Evolutionary conservation across 2,113 vertebrate species (phyloP).

Genomic region (Dipodomys spectabilis): DNA sequence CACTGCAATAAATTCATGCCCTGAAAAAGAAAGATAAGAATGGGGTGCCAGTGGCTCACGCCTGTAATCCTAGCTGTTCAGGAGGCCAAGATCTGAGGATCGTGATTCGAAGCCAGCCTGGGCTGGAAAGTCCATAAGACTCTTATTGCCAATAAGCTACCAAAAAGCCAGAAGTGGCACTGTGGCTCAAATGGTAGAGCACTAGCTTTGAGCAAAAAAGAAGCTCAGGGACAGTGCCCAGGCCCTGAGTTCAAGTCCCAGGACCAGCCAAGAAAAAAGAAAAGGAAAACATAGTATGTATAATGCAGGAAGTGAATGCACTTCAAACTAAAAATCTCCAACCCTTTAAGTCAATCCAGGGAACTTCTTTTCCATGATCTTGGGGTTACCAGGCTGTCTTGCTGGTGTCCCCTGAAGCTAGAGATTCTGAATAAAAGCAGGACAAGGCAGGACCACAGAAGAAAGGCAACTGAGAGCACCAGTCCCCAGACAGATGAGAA

Average conservation of each 20-base stretch:
- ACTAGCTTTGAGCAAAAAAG: too few relatives aligned
- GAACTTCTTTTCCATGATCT: conserved; percentile 53
- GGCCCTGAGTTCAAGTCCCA: too few relatives aligned
- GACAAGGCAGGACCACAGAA: neutral
- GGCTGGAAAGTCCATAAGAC: too few relatives aligned
- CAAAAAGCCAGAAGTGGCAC: too few relatives aligned
- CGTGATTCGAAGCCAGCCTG: too few relatives aligned
- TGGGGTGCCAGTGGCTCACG: too few relatives aligned
- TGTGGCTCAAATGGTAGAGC: too few relatives aligned
- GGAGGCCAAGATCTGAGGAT: too few relatives aligned
- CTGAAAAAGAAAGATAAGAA: neutral
- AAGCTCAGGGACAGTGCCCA: too few relatives aligned
- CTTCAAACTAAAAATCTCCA: conserved; percentile 52
- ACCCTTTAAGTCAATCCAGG: conserved; percentile 20
- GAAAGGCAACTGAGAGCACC: neutral
- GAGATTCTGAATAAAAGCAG: conserved; percentile 21
- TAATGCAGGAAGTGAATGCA: conserved; percentile 45
- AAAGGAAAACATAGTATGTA: conserved; percentile 24
- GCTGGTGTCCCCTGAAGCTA: neutral
- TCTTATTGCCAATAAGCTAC: too few relatives aligned
- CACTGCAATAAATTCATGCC: conserved; percentile 14
- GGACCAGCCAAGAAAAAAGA: too few relatives aligned
- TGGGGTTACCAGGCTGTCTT: neutral
- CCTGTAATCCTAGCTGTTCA: too few relatives aligned
- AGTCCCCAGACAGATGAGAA: neutral